A percentile compares a stretch with the other conserved stretches of the same genome.
These are phyloP conservation scores for Polyploca ridens DNA, from an alignment of 2,888 invertebrate genomes.

Conservation along the genomic window DNA sequence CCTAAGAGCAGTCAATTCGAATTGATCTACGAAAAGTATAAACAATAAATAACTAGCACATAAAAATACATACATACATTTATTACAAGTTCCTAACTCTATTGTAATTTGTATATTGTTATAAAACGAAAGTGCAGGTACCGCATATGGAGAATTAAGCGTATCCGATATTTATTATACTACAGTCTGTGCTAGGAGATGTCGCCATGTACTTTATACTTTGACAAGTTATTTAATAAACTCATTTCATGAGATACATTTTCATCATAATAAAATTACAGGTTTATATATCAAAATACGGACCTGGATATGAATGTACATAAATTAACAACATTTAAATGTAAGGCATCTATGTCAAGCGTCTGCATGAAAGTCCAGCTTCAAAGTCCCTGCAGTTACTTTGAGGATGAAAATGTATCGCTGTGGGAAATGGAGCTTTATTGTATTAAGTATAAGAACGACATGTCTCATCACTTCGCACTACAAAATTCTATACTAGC, in stretches of 20 bases:
- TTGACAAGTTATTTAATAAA: slow-evolving; percentile 4
- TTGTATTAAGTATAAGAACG: neutral
- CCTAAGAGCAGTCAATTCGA: slow-evolving; percentile 77
- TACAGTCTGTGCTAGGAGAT: slow-evolving; percentile 18
- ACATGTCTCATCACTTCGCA: slow-evolving; percentile 18
- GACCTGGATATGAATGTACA: neutral
- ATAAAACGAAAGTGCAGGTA: slow-evolving; percentile 76
- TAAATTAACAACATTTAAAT: neutral
- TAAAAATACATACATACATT: slow-evolving; percentile 66
- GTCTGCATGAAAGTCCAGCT: neutral
- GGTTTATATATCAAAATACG: neutral
- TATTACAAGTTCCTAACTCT: slow-evolving; percentile 62
- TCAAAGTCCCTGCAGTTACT: neutral
- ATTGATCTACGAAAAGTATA: slow-evolving; percentile 74
- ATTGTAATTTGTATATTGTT: slow-evolving; percentile 72
- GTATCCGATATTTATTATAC: slow-evolving; percentile 59
- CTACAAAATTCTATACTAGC: slow-evolving; percentile 36
- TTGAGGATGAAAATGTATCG: neutral
- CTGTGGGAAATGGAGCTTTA: neutral
- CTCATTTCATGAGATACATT: neutral
- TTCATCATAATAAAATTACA: neutral
- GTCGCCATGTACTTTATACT: slow-evolving; percentile 4
- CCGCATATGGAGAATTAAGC: slow-evolving; percentile 74
- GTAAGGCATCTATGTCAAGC: neutral
- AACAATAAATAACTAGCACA: slow-evolving; percentile 73